A percentile compares a stretch with the other conserved stretches of the same genome.
Evolutionary conservation across 92 coral and sea anemone genomes (phyloP).

Genomic region (Pocillopora meandrina): DNA sequence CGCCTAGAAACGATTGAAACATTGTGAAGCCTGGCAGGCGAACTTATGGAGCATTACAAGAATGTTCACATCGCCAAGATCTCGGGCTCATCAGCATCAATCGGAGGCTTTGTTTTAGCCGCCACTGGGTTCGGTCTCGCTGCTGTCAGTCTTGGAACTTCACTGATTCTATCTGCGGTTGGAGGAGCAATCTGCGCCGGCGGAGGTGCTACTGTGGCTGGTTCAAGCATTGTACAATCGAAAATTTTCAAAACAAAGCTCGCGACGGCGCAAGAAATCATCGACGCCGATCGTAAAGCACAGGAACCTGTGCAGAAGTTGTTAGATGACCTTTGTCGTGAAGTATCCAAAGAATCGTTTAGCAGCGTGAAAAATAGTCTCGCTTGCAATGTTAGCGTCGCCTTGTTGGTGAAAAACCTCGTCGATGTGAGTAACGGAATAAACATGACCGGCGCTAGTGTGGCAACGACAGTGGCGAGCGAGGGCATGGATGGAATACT

Average conservation of each 20-base stretch:
- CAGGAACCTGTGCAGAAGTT: conserved; percentile 11
- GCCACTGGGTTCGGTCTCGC: conserved; percentile 49
- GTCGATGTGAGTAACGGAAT: conserved; percentile 1
- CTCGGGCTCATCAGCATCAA: conserved; percentile 50
- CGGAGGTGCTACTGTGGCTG: conserved; percentile 43
- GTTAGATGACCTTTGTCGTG: neutral
- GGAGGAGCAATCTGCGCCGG: conserved; percentile 51
- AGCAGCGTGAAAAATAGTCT: neutral
- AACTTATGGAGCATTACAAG: conserved; percentile 14
- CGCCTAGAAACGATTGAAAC: neutral
- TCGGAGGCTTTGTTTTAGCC: conserved; percentile 19
- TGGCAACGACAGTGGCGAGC: neutral
- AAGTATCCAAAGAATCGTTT: conserved; percentile 4
- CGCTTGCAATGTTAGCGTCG: neutral
- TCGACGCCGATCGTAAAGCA: conserved; percentile 30
- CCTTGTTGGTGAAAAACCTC: neutral
- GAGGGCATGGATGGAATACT: conserved; percentile 18
- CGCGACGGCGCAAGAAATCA: conserved; percentile 10
- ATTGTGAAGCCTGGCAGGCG: conserved; percentile 23
- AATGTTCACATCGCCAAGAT: conserved; percentile 33
- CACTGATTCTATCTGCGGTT: conserved; percentile 43
- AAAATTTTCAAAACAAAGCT: conserved; percentile 11
- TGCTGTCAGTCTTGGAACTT: conserved; percentile 47
- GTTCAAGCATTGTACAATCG: conserved; percentile 14
- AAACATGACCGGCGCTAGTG: conserved; percentile 8